Percentiles rank a stretch among this genome's conserved stretches.
phyloP scores from a whole-genome alignment of 2,888 invertebrate genomes.

The Drosophila ezoana region DNA sequence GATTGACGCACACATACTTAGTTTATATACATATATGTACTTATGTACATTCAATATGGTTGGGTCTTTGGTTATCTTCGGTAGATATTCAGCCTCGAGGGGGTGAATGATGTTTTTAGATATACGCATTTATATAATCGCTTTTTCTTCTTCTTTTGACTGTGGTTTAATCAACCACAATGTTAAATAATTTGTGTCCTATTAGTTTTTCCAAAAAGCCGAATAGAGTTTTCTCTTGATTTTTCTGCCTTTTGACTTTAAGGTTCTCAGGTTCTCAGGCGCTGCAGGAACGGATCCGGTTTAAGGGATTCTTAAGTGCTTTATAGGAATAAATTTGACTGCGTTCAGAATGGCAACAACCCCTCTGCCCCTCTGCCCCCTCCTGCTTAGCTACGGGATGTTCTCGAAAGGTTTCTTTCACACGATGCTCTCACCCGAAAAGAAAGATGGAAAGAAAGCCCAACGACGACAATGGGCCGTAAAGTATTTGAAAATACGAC shows the following conservation, averaged over 20 bases:
- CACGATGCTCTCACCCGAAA: slow-evolving; percentile 54
- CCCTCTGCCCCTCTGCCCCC: slow-evolving; percentile 5
- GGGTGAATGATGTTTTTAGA: no score
- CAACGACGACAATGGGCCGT: slow-evolving; percentile 41
- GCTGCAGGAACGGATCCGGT: slow-evolving; percentile 17
- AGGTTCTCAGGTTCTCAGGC: slow-evolving; percentile 41
- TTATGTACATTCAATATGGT: not conserved
- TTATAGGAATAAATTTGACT: slow-evolving; percentile 31
- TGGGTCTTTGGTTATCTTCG: not conserved
- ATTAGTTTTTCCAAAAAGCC: slow-evolving; percentile 2
- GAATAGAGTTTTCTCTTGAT: slow-evolving; percentile 5
- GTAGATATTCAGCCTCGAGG: not conserved
- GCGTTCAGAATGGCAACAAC: slow-evolving; percentile 14
- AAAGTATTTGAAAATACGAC: slow-evolving; percentile 59
- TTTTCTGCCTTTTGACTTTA: slow-evolving; percentile 29
- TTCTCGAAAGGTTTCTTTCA: slow-evolving; percentile 54
- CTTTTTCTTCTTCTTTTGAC: not conserved
- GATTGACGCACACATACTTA: not conserved
- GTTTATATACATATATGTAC: not conserved
- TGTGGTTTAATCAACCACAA: slow-evolving; percentile 34
- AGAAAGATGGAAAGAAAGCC: slow-evolving; percentile 40
- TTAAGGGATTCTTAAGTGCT: slow-evolving; percentile 38
- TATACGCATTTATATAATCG: no score
- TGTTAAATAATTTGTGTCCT: slow-evolving; percentile 35
- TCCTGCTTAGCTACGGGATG: slow-evolving; percentile 19